A percentile compares a stretch with the other conserved stretches of the same genome.
phyloP scores from a whole-genome alignment of 2,797 vertebrate species.

The Chaetophractus vellerosus region DNA sequence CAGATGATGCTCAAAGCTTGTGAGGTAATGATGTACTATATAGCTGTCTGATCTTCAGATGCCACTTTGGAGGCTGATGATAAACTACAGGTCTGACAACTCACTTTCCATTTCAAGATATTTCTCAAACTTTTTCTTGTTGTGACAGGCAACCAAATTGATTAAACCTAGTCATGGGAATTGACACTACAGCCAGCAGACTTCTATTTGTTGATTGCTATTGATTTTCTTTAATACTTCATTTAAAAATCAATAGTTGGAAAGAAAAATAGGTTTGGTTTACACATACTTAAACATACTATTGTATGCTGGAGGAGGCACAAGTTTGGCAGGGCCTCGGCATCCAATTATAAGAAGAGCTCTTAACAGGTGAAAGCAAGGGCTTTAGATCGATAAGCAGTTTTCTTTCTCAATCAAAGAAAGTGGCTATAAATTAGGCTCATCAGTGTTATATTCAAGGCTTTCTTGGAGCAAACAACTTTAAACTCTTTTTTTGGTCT shows the following conservation, averaged over 20 bases:
- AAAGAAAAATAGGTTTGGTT: constrained; percentile 96
- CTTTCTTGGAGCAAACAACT: constrained; percentile 94
- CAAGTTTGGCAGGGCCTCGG: constrained; percentile 93
- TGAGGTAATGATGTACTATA: constrained; percentile 76
- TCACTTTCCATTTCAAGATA: constrained; percentile 91
- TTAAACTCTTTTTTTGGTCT: constrained; percentile 88
- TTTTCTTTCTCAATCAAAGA: constrained; percentile 98
- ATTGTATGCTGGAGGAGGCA: constrained; percentile 92
- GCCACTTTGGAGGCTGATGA: constrained; percentile 88
- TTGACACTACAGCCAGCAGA: constrained; percentile 92
- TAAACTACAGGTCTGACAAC: constrained; percentile 91
- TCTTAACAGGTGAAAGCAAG: constrained; percentile 97
- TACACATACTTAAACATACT: constrained; percentile 96
- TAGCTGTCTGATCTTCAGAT: constrained; percentile 83
- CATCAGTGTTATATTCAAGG: constrained; percentile 95
- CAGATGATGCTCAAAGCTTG: constrained; percentile 56
- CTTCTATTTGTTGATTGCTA: constrained; percentile 99
- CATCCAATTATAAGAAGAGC: constrained; percentile 98
- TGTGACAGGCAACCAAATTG: constrained; percentile 94
- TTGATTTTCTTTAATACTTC: constrained; percentile 99
- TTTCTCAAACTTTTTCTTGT: constrained; percentile 91
- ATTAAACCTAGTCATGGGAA: constrained; percentile 92
- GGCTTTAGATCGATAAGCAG: constrained; percentile 94
- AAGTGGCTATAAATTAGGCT: constrained; percentile 99
- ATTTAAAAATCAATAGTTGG: constrained; percentile 99